These are phyloP conservation scores for Ariopsis seemanni DNA, from an alignment of 2,113 vertebrate genomes.

Conservation along the genomic window DNA sequence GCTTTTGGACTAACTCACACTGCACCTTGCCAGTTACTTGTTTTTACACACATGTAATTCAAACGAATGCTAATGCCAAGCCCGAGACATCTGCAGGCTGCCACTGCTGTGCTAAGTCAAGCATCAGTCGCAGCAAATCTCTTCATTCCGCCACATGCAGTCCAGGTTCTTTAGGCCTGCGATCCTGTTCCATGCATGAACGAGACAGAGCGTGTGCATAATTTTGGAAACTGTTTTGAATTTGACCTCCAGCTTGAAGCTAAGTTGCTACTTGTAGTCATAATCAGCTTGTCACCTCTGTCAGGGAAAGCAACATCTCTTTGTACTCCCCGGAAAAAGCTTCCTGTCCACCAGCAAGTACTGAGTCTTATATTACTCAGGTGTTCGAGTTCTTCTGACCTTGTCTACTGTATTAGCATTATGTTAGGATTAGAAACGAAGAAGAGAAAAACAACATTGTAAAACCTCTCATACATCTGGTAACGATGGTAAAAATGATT, in stretches of 20 bases:
- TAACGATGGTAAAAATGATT: background rate
- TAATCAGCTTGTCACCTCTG: constrained; percentile 37
- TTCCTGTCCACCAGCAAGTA: background rate
- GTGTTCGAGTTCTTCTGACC: background rate
- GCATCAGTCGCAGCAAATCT: constrained; percentile 28
- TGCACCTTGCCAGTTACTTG: constrained; percentile 32
- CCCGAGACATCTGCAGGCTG: constrained; percentile 36
- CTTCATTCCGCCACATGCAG: constrained; percentile 27
- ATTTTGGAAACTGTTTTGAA: constrained; percentile 16
- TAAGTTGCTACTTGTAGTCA: constrained; percentile 22
- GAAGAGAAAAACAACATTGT: background rate
- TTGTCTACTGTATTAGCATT: background rate
- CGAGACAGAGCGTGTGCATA: constrained; percentile 23
- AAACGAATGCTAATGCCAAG: constrained; percentile 52
- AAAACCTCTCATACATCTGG: background rate
- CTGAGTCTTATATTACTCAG: background rate
- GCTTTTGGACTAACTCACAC: constrained; percentile 10
- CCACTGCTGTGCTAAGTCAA: constrained; percentile 5
- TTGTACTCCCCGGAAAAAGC: background rate
- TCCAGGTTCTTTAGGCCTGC: background rate
- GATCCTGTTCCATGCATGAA: background rate
- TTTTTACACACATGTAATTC: constrained; percentile 51
- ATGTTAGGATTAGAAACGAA: background rate
- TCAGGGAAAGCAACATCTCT: constrained; percentile 27
- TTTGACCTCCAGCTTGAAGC: constrained; percentile 31